phyloP scores from a whole-genome alignment of 2,888 invertebrate species.

The Melitaea athalia region DNA sequence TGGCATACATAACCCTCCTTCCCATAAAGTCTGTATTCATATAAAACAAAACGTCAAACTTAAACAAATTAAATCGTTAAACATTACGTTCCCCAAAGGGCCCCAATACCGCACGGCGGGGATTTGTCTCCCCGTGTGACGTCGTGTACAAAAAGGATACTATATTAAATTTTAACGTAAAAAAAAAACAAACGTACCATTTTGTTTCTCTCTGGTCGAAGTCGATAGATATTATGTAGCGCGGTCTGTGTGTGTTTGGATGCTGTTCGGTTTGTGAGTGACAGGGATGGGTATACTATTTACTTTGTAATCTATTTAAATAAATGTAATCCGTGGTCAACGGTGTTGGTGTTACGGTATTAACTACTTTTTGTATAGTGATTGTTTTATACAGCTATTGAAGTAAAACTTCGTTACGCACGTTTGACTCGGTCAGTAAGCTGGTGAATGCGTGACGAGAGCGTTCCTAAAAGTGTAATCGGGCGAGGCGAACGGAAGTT shows the following conservation, averaged over 20 bases:
- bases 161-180: conserved; percentile 55
- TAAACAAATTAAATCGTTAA: conserved; percentile 33
- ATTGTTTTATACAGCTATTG: too few relatives aligned
- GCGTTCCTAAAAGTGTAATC: too few relatives aligned
- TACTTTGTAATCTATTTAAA: too few relatives aligned
- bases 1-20: background rate
- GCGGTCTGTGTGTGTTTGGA: conserved; percentile 6
- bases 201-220: conserved; percentile 61
- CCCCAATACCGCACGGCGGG: conserved; percentile 33
- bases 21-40: background rate
- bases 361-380: too few relatives aligned
- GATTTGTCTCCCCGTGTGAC: conserved; percentile 69
- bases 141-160: conserved; percentile 55
- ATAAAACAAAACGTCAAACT: conserved; percentile 16
- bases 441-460: too few relatives aligned
- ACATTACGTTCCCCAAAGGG: conserved; percentile 17
- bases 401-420: too few relatives aligned
- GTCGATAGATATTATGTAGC: conserved; percentile 25
- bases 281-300: conserved; percentile 8
- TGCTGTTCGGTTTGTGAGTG: background rate
- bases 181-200: conserved; percentile 53
- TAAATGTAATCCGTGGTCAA: too few relatives aligned
- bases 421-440: too few relatives aligned
- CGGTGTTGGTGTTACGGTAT: too few relatives aligned
- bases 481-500: too few relatives aligned